Evolutionary conservation across 2,797 vertebrate species (phyloP).

Genomic region (Notolabrus celidotus): DNA sequence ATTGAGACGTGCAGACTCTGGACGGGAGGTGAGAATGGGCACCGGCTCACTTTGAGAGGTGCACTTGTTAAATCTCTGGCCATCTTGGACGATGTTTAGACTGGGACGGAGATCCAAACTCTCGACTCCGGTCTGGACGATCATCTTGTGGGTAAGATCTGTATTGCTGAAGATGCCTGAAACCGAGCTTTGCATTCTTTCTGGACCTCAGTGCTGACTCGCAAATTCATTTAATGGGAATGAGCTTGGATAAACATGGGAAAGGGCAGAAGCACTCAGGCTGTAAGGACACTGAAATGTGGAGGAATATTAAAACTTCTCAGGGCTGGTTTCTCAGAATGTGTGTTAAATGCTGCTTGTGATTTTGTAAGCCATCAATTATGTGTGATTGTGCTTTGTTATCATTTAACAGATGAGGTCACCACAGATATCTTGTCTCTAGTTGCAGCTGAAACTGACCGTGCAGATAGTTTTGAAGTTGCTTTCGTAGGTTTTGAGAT

Average conservation of each 20-base stretch:
- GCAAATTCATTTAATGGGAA: constrained; percentile 59
- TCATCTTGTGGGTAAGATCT: constrained; percentile 47
- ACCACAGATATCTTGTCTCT: neutral
- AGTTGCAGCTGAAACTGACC: neutral
- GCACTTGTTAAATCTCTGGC: constrained; percentile 70
- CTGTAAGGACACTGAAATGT: constrained; percentile 37
- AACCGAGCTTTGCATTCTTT: constrained; percentile 69
- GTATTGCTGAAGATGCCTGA: constrained; percentile 49
- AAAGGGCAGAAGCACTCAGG: constrained; percentile 45
- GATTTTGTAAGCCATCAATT: neutral
- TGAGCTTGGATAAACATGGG: constrained; percentile 63
- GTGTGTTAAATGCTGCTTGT: constrained; percentile 4
- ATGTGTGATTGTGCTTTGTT: neutral
- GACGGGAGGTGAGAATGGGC: constrained; percentile 56
- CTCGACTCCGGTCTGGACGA: constrained; percentile 58
- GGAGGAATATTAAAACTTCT: constrained; percentile 27
- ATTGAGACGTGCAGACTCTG: constrained; percentile 58
- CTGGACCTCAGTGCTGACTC: constrained; percentile 73
- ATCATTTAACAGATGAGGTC: neutral
- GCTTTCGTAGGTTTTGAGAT: neutral
- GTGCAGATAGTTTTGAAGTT: neutral
- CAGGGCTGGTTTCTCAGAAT: constrained; percentile 2
- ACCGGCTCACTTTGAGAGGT: constrained; percentile 65
- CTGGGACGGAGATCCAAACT: constrained; percentile 57
- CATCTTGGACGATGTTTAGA: constrained; percentile 71